Evolutionary conservation across 2,797 vertebrate genomes (phyloP).

Genomic region (Vespertilio murinus): DNA sequence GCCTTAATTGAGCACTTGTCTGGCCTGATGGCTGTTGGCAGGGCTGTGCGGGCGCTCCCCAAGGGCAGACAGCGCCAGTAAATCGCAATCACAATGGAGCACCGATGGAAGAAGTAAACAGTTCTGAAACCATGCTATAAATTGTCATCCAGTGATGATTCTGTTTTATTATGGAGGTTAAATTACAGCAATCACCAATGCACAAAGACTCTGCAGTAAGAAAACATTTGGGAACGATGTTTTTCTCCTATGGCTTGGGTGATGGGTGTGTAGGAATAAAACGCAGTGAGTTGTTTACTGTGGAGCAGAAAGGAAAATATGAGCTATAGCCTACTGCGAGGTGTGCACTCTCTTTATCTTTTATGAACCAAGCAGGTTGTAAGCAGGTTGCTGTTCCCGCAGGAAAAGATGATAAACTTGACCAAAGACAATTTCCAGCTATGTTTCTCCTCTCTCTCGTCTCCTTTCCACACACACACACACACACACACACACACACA

Average conservation of each 20-base stretch:
- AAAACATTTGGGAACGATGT: slow-evolving; percentile 75
- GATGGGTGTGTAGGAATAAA: slow-evolving; percentile 70
- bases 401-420: slow-evolving; percentile 49
- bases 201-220: slow-evolving; percentile 76
- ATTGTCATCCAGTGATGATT: slow-evolving; percentile 81
- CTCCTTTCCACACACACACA: accelerated
- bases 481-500: accelerated
- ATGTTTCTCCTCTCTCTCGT: neutral
- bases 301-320: slow-evolving; percentile 52
- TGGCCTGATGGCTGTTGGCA: slow-evolving; percentile 50
- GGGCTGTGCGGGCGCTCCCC: slow-evolving; percentile 51
- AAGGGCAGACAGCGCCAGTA: slow-evolving; percentile 66
- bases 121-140: slow-evolving; percentile 78
- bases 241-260: slow-evolving; percentile 62
- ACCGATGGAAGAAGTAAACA: slow-evolving; percentile 77
- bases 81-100: slow-evolving; percentile 75
- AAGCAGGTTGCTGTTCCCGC: slow-evolving; percentile 19
- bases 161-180: slow-evolving; percentile 80
- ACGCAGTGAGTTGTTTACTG: slow-evolving; percentile 51
- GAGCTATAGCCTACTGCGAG: neutral
- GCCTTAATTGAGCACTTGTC: neutral
- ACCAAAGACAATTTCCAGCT: neutral
- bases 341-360: neutral
- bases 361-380: slow-evolving; percentile 35
- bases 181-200: slow-evolving; percentile 81